Base-by-base conservation (phyloP, 1,140 invertebrate species). In the Tetragnatha versicolor region DNA sequence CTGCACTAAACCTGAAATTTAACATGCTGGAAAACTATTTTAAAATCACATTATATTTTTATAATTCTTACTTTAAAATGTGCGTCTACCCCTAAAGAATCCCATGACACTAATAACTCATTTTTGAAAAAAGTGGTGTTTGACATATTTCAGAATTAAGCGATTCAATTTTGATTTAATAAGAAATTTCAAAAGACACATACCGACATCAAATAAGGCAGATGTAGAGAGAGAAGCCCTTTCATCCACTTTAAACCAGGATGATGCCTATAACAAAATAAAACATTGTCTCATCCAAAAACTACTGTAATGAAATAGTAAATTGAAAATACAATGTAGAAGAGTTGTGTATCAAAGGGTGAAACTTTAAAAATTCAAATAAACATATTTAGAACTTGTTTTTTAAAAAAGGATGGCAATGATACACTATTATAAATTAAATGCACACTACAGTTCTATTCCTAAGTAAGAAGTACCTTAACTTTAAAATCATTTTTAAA, bases 201-300 rank as follows among this genome's bases (percentile, higher is more conserved):
- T 65, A 77, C 73, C 37, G 73, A 65, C 61, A 77, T 65, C 17
- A 77, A 42, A 42, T 77, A 77, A 14, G 73, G 37, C 10, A 51
- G 27, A 65, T 77, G 73, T 31, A 66, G 20, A 17, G 45, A 17
- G 7, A 77, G 39, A 27, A 77, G 33, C 12, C n/a, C 25, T 20
- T 5, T 77, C n/a, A 77, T 22, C 73, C 73, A 77, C 22, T 61
- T 53, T 35, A 53, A 53, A 51, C 61, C 65, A 29, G 60, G 42
- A 25, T 63, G 55, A 51, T 61, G 65, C 17, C 73, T 77, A 6
- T 14, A 27, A n/a, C 25, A 25, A 53, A 3, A 20, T 0, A 53
- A 42, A 42, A 9, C 7, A 9, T 42, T 42, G 7, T 17, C 17
- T 9, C 17, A 42, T 9, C 39, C 39, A 17, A 17, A 9, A 7